Percentiles rank a stretch among this genome's conserved stretches.
Conservation (phyloP, 2,797 vertebrate species). For the Cirrhinus molitorella region DNA sequence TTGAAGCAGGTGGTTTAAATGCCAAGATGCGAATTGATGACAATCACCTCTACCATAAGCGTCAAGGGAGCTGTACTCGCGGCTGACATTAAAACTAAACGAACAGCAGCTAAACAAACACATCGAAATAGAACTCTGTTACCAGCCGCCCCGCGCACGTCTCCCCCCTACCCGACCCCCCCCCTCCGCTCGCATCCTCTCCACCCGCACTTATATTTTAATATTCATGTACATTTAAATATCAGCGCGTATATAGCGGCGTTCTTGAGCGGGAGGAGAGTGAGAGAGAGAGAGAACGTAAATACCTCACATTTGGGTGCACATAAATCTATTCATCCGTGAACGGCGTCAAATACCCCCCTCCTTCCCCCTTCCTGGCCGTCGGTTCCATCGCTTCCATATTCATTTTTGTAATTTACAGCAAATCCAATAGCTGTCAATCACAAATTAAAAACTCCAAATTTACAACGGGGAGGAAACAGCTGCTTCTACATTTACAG, state of each 20-base stretch:
- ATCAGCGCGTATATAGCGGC: conserved; percentile 63
- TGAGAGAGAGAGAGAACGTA: conserved; percentile 73
- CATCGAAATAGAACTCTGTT: conserved; percentile 74
- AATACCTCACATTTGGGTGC: conserved; percentile 71
- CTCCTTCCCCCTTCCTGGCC: conserved; percentile 40
- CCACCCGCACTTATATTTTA: conserved; percentile 57
- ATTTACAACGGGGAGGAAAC: conserved; percentile 80
- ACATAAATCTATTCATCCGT: conserved; percentile 73
- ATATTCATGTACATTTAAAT: conserved; percentile 79
- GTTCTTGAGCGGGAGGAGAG: conserved; percentile 66
- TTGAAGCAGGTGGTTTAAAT: conserved; percentile 85
- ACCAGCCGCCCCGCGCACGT: conserved; percentile 31
- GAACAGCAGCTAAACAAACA: conserved; percentile 73
- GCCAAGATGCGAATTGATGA: conserved; percentile 84
- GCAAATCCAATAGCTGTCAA: conserved; percentile 86
- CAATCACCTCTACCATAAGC: conserved; percentile 79
- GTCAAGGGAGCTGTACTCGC: conserved; percentile 68
- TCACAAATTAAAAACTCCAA: conserved; percentile 73
- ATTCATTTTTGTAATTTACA: conserved; percentile 85
- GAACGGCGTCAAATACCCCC: conserved; percentile 64
- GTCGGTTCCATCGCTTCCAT: conserved; percentile 77
- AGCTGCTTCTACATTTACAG: conserved; percentile 84
- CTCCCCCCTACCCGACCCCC: neutral
- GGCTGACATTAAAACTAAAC: conserved; percentile 84
- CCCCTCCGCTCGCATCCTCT: conserved; percentile 44